Evolutionary conservation across 2,797 vertebrate genomes (phyloP), one percentile per base, ranked within the genome.

Genomic region (Galagoides demidoff): DNA sequence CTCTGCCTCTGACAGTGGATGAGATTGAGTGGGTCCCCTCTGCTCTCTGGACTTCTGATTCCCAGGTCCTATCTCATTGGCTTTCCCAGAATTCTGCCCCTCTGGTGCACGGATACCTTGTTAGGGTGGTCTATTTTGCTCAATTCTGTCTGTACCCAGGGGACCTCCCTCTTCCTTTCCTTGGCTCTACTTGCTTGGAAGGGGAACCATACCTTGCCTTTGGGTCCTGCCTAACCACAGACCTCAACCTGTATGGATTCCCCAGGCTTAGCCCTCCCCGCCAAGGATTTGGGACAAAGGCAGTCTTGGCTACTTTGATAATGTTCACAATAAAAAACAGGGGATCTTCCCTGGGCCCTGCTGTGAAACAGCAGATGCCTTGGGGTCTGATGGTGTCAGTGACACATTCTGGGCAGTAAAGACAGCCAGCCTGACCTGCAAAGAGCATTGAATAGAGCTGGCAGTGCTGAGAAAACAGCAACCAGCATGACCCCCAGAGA

Each of bases 21-120:
- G 55, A 61, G 14, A 17, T 49, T 61, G 25, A 82, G 9, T 3
- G 27, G 16, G 23, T 61, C 57, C 31, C 39, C 19, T 81, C 34
- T 59, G 63, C 8, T 79, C n/a, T 90, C 78, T 94, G 49, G 31
- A 61, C 55, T 27, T 95, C 31, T 27, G 25, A 43, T 45, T 93
- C 64, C 34, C 37, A 93, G 31, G 64, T 22, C 73, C 57, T 90
- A 31, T 45, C 16, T 95, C 68, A 31, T 13, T 27, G 37, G 76
- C 64, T 61, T 92, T 74, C 85, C 84, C 52, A 93, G 90, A 85
- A 82, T 43, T 57, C 88, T 94, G 82, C 34, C 31, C 17, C n/a
- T n/a, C 25, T 34, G 90, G 87, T 71, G 77, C 59, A 16, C 14
- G 7, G 19, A 74, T 64, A 59, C 23, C 68, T 61, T 77, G 78